A percentile compares a stretch with the other conserved stretches of the same genome.
Conservation (phyloP, 37 sponge, comb jelly and placozoan genomes). For the Ianthella basta region DNA sequence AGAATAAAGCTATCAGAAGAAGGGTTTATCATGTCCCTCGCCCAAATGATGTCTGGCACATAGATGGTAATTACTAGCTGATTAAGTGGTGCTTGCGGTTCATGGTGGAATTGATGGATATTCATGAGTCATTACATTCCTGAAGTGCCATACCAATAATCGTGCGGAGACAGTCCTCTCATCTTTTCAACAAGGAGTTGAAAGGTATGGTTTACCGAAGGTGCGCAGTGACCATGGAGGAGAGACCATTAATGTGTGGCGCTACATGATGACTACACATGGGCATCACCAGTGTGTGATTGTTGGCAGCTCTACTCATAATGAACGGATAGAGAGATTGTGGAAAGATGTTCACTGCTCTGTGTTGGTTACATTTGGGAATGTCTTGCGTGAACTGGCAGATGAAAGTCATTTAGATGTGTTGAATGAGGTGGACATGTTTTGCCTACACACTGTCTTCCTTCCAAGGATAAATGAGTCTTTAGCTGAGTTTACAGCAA, state of each 20-base stretch:
- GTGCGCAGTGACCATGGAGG: constrained; percentile 3
- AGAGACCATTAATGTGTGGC: constrained; percentile 24
- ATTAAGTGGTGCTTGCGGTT: constrained; percentile 9
- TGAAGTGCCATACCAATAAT: constrained; percentile 3
- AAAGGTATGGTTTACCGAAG: not conserved
- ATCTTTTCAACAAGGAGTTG: not conserved
- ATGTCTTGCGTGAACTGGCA: constrained; percentile 13
- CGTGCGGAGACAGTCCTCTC: not conserved
- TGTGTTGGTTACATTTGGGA: not conserved
- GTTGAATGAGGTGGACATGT: constrained; percentile 20
- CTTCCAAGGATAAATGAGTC: not conserved
- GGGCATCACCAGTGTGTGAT: constrained; percentile 6
- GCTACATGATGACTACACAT: constrained; percentile 8
- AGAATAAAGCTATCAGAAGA: not conserved
- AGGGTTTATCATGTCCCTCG: not conserved
- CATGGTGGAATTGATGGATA: constrained; percentile 32
- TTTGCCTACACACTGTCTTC: not conserved
- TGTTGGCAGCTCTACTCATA: constrained; percentile 29
- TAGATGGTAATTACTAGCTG: constrained; percentile 32
- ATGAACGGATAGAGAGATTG: constrained; percentile 9
- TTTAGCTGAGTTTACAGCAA: not conserved
- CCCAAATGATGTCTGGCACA: constrained; percentile 19
- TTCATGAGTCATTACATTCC: constrained; percentile 10
- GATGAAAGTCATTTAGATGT: not conserved
- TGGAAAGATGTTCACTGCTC: constrained; percentile 30